Evolutionary conservation across 2,888 invertebrate species (phyloP), one percentile per base, ranked within the genome.

Genomic region (Cerastis leucographa): DNA sequence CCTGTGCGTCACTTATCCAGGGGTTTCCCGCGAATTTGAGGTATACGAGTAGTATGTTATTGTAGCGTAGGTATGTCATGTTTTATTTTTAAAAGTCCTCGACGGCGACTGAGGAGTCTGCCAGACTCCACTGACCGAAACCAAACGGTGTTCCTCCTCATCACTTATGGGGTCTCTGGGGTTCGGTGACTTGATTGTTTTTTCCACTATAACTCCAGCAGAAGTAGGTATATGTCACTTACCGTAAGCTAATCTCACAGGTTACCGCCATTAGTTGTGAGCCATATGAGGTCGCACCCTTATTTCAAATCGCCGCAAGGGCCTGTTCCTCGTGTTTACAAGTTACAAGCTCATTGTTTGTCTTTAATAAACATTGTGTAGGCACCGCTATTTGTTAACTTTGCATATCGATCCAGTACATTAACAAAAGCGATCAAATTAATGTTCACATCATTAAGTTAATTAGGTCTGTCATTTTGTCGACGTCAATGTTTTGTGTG

Each of bases 281-380:
- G 62, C 42, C 68, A 12, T 51, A 66, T 70, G 84, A 80, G 84
- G 46, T 73, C 76, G 56, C 71, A 67, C 76, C 83, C 91, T 91
- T 91, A 92, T 89, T 90, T 81, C 81, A 89, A 91, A 93, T 88
- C 83, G 91, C 92, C 94, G 90, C 85, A 81, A 90, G 92, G 92
- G 90, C 88, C 88, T 89, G 89, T 80, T 72, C 91, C 91, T 90
- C 90, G 88, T 91, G 93, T 92, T 92, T 91, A 91, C 90, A 92
- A 89, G 89, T 84, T 83, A 92, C 89, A 80, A 42, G 69, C 83
- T 89, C 84, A 89, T 88, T 93, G 94, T 94, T 94, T 94, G 90
- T 88, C 89, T 91, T 89, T 89, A 92, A 91, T 92, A 93, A 92
- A 93, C 92, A 93, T 83, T 89, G 88, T 89, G 89, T 89, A 90